Percentiles rank a stretch among this genome's conserved stretches.
Evolutionary conservation across 1,140 invertebrate genomes (phyloP).

Genomic region (Euschistus heros): DNA sequence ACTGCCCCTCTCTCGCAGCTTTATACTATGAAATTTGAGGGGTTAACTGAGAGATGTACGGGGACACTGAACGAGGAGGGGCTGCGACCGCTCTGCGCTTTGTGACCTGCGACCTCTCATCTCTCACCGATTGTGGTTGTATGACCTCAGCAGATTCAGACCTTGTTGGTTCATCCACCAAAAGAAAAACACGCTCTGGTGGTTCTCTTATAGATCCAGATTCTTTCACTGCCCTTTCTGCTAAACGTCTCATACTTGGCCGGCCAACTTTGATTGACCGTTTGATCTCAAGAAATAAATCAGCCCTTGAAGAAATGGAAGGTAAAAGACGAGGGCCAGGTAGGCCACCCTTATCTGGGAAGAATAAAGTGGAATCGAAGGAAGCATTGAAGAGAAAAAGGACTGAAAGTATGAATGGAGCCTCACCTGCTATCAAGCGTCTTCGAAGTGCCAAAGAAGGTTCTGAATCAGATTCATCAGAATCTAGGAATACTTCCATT

Average conservation of each 20-base stretch:
- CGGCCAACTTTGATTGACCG: slow-evolving; percentile 22
- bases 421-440: slow-evolving; percentile 3
- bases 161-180: background rate
- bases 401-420: background rate
- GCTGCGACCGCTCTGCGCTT: slow-evolving; percentile 1
- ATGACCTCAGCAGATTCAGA: background rate
- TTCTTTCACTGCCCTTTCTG: background rate
- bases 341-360: background rate
- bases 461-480: slow-evolving; percentile 4
- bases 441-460: slow-evolving; percentile 3
- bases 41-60: slow-evolving; percentile 11
- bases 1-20: slow-evolving; percentile 7
- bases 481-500: background rate
- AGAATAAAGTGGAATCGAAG: slow-evolving; percentile 9
- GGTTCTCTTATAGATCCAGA: slow-evolving; percentile 7
- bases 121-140: background rate
- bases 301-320: slow-evolving; percentile 18
- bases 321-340: background rate
- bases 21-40: slow-evolving; percentile 16
- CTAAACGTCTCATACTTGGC: slow-evolving; percentile 18
- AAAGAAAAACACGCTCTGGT: slow-evolving; percentile 2
- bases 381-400: slow-evolving; percentile 13
- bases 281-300: slow-evolving; percentile 18
- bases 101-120: slow-evolving; percentile 9
- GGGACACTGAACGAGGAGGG: slow-evolving; percentile 4